These are phyloP conservation scores for Colletes collaris DNA, from an alignment of 2,888 invertebrate genomes.

Conservation along the genomic window DNA sequence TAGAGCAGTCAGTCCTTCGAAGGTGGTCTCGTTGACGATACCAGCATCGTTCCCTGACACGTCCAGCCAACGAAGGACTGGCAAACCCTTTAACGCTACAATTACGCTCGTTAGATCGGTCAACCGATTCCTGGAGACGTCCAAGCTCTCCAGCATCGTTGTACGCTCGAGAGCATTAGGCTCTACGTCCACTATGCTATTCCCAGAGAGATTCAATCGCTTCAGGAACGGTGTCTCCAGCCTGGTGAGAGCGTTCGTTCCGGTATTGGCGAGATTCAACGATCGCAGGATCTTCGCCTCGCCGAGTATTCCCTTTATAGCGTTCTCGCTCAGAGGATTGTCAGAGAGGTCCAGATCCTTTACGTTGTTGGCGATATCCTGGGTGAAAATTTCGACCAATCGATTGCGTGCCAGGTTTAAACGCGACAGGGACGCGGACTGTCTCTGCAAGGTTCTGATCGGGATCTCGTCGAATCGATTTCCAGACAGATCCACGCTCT, in stretches of 20 bases:
- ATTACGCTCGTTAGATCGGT: slow-evolving; percentile 84
- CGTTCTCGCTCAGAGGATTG: slow-evolving; percentile 91
- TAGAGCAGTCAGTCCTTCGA: slow-evolving; percentile 88
- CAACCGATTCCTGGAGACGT: slow-evolving; percentile 90
- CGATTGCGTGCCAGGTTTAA: slow-evolving; percentile 92
- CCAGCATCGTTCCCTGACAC: slow-evolving; percentile 93
- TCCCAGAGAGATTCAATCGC: slow-evolving; percentile 90
- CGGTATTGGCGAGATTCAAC: slow-evolving; percentile 92
- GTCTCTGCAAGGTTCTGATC: slow-evolving; percentile 90
- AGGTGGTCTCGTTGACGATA: slow-evolving; percentile 90
- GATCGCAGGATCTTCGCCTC: slow-evolving; percentile 95
- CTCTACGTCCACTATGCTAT: slow-evolving; percentile 87
- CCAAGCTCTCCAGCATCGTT: slow-evolving; percentile 90
- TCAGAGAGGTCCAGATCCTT: slow-evolving; percentile 93
- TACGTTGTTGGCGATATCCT: slow-evolving; percentile 94
- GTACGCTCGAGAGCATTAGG: slow-evolving; percentile 90
- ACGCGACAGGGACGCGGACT: slow-evolving; percentile 84
- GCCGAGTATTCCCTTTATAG: slow-evolving; percentile 90
- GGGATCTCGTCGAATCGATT: slow-evolving; percentile 93
- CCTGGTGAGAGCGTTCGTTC: slow-evolving; percentile 87
- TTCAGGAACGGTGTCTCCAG: slow-evolving; percentile 94
- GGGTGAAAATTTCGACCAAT: slow-evolving; percentile 91
- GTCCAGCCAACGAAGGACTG: slow-evolving; percentile 89
- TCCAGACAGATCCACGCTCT: slow-evolving; percentile 90
- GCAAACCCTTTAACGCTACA: slow-evolving; percentile 83